phyloP scores from a whole-genome alignment of 2,797 vertebrate species.

The Varecia variegata region DNA sequence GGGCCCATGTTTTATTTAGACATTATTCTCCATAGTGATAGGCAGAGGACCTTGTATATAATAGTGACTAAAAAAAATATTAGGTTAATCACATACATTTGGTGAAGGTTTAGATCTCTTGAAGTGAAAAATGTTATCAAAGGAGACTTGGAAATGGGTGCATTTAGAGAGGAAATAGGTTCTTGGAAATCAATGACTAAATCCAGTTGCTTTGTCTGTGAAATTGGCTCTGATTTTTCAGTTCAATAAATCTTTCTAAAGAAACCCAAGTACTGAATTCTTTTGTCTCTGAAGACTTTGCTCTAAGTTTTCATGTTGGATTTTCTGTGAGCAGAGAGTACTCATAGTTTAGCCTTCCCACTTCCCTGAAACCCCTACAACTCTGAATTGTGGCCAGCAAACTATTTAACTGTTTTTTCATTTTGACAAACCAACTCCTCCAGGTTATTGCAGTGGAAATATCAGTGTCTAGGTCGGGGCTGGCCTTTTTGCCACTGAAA shows the following conservation, averaged over 20 bases:
- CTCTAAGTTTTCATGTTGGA: not conserved
- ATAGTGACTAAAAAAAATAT: not conserved
- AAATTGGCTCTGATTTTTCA: conserved; percentile 6
- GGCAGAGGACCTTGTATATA: not conserved
- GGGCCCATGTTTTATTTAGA: not conserved
- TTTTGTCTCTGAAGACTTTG: not conserved
- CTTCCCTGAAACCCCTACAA: not conserved
- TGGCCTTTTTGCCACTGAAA: not conserved
- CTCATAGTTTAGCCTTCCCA: not conserved
- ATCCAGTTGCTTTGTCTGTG: not conserved
- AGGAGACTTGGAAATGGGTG: not conserved
- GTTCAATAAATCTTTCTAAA: not conserved
- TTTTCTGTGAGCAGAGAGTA: not conserved
- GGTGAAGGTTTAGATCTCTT: not conserved
- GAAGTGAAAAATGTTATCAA: not conserved
- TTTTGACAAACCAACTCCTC: conserved; percentile 32
- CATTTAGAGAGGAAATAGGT: not conserved
- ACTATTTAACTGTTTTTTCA: conserved; percentile 26
- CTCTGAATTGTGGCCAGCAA: not conserved
- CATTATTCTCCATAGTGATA: not conserved
- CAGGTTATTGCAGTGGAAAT: not conserved
- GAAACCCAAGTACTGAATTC: not conserved
- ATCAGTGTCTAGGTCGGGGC: not conserved
- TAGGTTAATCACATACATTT: not conserved
- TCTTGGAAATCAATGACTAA: not conserved